Base-by-base conservation (phyloP, 2,797 vertebrate genomes). In the Meda fulgida region DNA sequence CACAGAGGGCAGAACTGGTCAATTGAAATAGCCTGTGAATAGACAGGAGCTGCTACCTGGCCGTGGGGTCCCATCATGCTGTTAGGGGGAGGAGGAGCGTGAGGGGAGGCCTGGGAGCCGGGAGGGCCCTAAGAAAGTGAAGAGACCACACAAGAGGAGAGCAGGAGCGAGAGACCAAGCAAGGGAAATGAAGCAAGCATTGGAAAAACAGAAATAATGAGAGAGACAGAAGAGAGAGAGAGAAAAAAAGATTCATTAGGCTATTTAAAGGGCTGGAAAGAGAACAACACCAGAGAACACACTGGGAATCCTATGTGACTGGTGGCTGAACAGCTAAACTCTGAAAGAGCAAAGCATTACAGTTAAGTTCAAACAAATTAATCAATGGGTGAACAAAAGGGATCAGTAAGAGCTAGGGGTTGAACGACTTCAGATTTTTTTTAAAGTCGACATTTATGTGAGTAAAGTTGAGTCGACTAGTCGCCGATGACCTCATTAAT, bases 41-140 rank as follows among this genome's bases (percentile, higher is more conserved):
- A 53, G 67, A 77, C 55, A 55, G 63, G 90, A 92, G 88, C 89
- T 43, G 91, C 97, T 99, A 99, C 98, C 98, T 99, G 98, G 96
- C 97, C 97, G 95, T 99, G 98, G 93, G 97, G 97, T 96, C 98
- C 98, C 98, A 99, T 99, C 98, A 99, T 98, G 96, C 96, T 98
- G 97, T 98, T 99, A 96, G 98, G 97, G 95, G 98, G 97, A 96
- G 97, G 97, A 96, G 99, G 98, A 96, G 98, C 96, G 95, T 99
- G 98, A 95, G 98, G 98, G 94, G 97, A 99, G 94, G 97, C 97
- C 96, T 99, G 98, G 94, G 98, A 98, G 96, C 98, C 97, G 92
- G 97, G 97, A 92, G 98, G 97, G 96, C 97, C 98, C 98, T 99
- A 96, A 90, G 92, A 96, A 94, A 95, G 92, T 91, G 92, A 93